Evolutionary conservation across 2,113 vertebrate genomes (phyloP).

Genomic region (Pangasianodon hypophthalmus): DNA sequence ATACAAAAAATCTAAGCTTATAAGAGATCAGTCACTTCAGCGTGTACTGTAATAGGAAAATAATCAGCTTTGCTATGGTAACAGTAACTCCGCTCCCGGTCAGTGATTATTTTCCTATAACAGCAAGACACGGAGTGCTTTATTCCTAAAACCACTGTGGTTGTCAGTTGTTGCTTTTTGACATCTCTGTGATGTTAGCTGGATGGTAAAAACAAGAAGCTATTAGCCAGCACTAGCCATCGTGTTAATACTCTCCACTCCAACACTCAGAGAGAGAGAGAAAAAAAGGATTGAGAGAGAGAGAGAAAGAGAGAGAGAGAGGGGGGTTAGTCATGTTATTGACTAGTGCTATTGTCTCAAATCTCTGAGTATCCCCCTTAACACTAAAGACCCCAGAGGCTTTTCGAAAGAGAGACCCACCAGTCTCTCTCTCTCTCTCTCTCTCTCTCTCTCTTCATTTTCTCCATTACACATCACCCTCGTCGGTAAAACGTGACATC

Average conservation of each 20-base stretch:
- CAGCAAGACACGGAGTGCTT: background rate
- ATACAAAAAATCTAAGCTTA: too few species aligned
- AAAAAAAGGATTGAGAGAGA: slow-evolving; percentile 21
- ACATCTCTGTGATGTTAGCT: background rate
- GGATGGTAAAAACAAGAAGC: background rate
- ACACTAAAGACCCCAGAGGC: slow-evolving; percentile 61
- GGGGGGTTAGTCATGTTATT: slow-evolving; percentile 60
- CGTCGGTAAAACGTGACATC: background rate
- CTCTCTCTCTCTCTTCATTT: background rate
- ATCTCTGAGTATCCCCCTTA: slow-evolving; percentile 64
- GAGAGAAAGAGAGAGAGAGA: slow-evolving; percentile 35
- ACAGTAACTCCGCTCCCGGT: background rate
- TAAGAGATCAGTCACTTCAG: background rate
- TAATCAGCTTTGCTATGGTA: background rate
- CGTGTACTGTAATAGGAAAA: background rate
- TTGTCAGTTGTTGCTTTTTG: background rate
- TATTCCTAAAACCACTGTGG: background rate
- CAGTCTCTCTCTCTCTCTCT: slow-evolving; percentile 27
- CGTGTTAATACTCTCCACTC: background rate
- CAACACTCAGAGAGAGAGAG: background rate
- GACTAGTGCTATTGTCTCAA: slow-evolving; percentile 70
- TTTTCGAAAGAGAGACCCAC: slow-evolving; percentile 57
- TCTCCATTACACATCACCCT: slow-evolving; percentile 4
- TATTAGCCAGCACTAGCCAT: slow-evolving; percentile 5
- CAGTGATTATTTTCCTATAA: background rate